These are phyloP conservation scores for Spinus olivaceus DNA, from an alignment of 2,797 vertebrate genomes.

Conservation along the genomic window DNA sequence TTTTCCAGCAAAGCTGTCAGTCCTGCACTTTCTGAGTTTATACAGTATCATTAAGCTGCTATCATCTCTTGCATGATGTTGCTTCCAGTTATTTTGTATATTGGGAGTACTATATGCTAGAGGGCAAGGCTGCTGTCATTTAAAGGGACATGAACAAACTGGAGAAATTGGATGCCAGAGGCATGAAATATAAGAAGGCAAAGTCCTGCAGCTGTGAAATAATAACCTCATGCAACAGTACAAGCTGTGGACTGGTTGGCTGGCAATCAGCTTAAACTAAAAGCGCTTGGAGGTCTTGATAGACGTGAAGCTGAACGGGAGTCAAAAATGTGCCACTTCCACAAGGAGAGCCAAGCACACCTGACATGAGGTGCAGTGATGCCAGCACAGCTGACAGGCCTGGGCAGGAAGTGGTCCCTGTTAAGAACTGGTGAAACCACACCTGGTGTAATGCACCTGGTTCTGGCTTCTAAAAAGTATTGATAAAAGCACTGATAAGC, in stretches of 20 bases:
- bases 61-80: background rate
- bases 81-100: background rate
- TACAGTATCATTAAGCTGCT: background rate
- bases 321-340: background rate
- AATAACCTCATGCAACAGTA: background rate
- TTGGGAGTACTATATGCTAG: background rate
- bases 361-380: rapidly evolving
- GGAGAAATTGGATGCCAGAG: background rate
- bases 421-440: background rate
- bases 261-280: background rate
- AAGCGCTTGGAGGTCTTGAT: background rate
- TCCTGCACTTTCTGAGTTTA: background rate
- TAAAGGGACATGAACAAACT: background rate
- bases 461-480: background rate
- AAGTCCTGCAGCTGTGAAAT: background rate
- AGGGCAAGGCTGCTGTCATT: background rate
- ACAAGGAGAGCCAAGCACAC: background rate
- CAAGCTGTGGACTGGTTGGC: background rate
- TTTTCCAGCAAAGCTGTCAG: background rate
- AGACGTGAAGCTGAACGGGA: background rate
- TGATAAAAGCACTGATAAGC: background rate
- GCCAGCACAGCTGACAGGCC: background rate
- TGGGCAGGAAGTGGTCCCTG: background rate
- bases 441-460: background rate
- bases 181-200: background rate